A percentile compares a stretch with the other conserved stretches of the same genome.
These are phyloP conservation scores for Pycnonotus jocosus DNA, from an alignment of 2,113 vertebrate species.

Conservation along the genomic window DNA sequence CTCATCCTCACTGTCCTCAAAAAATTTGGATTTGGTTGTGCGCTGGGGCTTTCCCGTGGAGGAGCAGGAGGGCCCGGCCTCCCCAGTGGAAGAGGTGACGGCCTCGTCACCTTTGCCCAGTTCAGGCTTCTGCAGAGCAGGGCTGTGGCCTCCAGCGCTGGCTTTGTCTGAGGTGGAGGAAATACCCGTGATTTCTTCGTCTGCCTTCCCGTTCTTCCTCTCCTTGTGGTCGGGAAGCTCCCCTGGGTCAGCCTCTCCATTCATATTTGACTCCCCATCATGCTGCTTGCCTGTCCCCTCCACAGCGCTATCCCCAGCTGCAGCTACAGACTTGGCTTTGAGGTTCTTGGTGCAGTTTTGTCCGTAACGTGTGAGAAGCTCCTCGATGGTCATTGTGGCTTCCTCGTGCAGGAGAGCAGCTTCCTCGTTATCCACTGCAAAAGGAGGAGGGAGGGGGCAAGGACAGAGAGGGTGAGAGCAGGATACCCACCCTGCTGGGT, in stretches of 20 bases:
- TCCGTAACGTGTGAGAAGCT: slow-evolving; percentile 91
- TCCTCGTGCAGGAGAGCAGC: slow-evolving; percentile 94
- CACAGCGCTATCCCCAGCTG: slow-evolving; percentile 8
- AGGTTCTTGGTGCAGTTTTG: slow-evolving; percentile 87
- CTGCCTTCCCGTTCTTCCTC: slow-evolving; percentile 71
- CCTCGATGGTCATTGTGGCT: slow-evolving; percentile 98
- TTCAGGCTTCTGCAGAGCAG: slow-evolving; percentile 58
- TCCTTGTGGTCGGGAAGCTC: slow-evolving; percentile 65
- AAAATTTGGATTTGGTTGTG: slow-evolving; percentile 92
- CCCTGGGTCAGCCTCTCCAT: slow-evolving; percentile 83
- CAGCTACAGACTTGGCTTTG: slow-evolving; percentile 53
- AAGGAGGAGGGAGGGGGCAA: background rate
- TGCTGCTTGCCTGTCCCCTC: slow-evolving; percentile 73
- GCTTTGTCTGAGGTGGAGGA: slow-evolving; percentile 73
- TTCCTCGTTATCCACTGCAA: slow-evolving; percentile 94
- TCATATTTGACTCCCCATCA: slow-evolving; percentile 71
- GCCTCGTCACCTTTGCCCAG: slow-evolving; percentile 78
- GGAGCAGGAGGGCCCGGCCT: slow-evolving; percentile 95
- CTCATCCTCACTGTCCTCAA: slow-evolving; percentile 96
- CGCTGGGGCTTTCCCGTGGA: slow-evolving; percentile 81
- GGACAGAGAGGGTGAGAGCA: slow-evolving; percentile 13
- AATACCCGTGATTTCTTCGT: slow-evolving; percentile 63
- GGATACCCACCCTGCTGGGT: fast-evolving
- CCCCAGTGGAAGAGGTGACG: slow-evolving; percentile 76
- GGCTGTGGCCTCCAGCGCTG: slow-evolving; percentile 56